Evolutionary conservation across 2,113 vertebrate species (phyloP).

Genomic region (Chamaetylas fuelleborni): DNA sequence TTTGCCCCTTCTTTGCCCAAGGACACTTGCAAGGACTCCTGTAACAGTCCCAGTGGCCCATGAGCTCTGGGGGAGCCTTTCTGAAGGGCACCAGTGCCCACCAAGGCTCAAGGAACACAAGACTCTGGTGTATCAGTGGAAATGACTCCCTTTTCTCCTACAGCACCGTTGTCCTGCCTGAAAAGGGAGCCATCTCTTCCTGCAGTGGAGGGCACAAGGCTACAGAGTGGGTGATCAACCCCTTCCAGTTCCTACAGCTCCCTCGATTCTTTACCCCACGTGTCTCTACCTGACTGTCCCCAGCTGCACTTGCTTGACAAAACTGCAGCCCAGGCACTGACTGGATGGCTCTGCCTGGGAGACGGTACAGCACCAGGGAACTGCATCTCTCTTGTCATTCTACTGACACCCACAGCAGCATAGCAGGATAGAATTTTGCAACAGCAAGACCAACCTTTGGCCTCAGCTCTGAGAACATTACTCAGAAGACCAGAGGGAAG

Average conservation of each 20-base stretch:
- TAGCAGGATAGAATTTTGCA: background rate
- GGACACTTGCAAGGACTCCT: background rate
- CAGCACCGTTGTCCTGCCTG: background rate
- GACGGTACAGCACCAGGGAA: background rate
- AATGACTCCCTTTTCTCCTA: background rate
- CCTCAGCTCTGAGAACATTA: background rate
- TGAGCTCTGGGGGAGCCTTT: background rate
- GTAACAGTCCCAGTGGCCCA: fast-evolving
- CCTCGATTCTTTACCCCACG: fast-evolving
- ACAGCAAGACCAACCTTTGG: background rate
- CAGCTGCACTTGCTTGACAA: background rate
- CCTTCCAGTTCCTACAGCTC: background rate
- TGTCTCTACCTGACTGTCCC: background rate
- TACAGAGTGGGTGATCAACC: fast-evolving
- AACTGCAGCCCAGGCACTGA: background rate
- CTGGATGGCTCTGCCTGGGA: background rate
- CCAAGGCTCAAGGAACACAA: background rate
- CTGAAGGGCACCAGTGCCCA: background rate
- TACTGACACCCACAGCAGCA: background rate
- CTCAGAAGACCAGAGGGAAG: background rate
- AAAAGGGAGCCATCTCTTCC: background rate
- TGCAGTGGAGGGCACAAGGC: background rate
- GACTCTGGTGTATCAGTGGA: background rate
- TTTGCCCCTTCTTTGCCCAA: background rate
- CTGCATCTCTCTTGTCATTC: background rate